Base-by-base conservation (phyloP, 2,113 vertebrate genomes). In the Anthoscopus minutus region DNA sequence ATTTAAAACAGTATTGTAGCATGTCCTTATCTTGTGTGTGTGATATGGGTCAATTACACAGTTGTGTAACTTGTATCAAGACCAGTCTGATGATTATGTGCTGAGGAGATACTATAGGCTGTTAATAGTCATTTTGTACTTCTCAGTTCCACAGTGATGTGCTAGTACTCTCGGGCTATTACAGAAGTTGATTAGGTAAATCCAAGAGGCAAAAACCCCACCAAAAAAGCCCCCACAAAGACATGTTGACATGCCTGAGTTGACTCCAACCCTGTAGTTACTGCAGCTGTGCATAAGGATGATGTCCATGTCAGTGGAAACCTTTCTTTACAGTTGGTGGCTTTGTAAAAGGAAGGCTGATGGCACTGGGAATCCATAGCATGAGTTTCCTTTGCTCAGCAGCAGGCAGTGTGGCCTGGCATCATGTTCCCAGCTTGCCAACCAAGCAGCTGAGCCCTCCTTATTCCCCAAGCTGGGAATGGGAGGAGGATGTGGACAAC, bases 311-410 rank as follows among this genome's bases (percentile, higher is more conserved):
- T n/a, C 19, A 37, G 3, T n/a, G 47, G 42, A 65, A 72, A 77
- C 31, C 15, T 77, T 65, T 81, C 27, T 54, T 77, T 37, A 24
- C 21, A 51, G 15, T n/a, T 90, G 27, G 23, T 67, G 53, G 4
- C 18, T 77, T 50, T 44, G 20, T 50, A 20, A 25, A n/a, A 61
- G 57, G 70, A 13, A 5, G 11, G 10, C 40, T 51, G n/a, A 16
- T 83, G 21, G 15, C 42, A 6, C 58, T 57, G 33, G 40, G 18
- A 73, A 71, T 18, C 72, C 21, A 16, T 23, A 12, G 31, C 8
- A 6, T 0, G 5, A 37, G 8, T 42, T 85, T 25, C 37, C 18
- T 10, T 56, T 66, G 27, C 62, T 71, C 0, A 0, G 40, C 22
- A 65, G 37, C 45, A 86, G 53, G 5, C 33, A 7, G 6, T 5